Percentiles rank a stretch among this genome's conserved stretches.
phyloP scores from a whole-genome alignment of 2,888 invertebrate species.

The Drosophila kambysellisi region DNA sequence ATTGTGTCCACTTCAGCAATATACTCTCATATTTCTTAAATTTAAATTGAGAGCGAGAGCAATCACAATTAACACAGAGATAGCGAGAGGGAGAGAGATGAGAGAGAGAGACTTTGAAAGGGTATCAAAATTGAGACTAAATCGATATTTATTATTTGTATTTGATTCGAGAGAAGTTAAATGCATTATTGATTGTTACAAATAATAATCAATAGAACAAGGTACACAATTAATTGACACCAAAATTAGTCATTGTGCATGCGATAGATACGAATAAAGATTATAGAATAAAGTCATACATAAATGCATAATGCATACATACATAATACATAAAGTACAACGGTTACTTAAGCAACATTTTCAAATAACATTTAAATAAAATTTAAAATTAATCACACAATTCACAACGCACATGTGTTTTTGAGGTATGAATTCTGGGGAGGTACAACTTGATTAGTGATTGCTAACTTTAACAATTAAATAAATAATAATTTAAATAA shows the following conservation, averaged over 20 bases:
- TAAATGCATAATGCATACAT: no score
- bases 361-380: neutral
- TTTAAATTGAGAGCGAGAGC: neutral
- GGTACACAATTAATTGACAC: neutral
- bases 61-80: neutral
- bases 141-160: neutral
- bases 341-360: neutral
- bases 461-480: neutral
- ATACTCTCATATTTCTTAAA: neutral
- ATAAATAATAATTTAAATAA: neutral
- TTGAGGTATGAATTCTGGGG: neutral
- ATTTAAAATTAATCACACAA: neutral
- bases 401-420: neutral
- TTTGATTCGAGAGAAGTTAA: neutral
- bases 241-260: neutral
- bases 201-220: neutral
- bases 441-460: neutral
- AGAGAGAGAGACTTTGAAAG: neutral
- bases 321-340: no score
- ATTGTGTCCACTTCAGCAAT: neutral
- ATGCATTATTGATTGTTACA: neutral
- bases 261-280: neutral
- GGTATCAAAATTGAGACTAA: neutral
- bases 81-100: neutral
- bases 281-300: neutral